phyloP scores from a whole-genome alignment of 1,140 invertebrate species.

The Druon quercuslanigerum region DNA sequence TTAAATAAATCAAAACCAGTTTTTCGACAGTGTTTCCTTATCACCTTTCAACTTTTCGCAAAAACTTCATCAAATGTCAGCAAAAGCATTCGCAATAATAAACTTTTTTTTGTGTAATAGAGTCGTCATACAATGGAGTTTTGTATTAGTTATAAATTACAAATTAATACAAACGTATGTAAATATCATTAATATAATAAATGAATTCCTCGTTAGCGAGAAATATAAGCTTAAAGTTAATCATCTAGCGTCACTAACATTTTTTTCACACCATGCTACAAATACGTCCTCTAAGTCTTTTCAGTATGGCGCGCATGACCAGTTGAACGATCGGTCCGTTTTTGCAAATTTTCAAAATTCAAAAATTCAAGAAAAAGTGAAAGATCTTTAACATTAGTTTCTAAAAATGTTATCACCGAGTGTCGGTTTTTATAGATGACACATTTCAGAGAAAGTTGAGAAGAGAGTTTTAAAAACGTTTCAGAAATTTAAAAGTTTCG shows the following conservation, averaged over 20 bases:
- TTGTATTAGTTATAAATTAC: conserved; percentile 73
- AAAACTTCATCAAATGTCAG: conserved; percentile 31
- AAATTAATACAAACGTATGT: conserved; percentile 75
- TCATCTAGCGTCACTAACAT: conserved; percentile 72
- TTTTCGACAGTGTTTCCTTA: conserved; percentile 48
- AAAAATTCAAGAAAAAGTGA: too few species aligned
- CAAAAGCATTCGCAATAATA: conserved; percentile 29
- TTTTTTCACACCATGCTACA: conserved; percentile 65
- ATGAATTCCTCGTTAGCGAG: conserved; percentile 56
- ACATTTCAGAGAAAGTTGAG: too few species aligned
- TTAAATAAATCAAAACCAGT: conserved; percentile 47
- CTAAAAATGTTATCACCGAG: too few species aligned
- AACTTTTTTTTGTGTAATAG: conserved; percentile 53
- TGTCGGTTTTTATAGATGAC: too few species aligned
- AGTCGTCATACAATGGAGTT: conserved; percentile 70
- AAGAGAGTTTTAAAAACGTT: too few species aligned
- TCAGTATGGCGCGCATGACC: conserved; percentile 1
- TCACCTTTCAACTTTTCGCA: conserved; percentile 25
- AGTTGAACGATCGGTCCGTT: not conserved
- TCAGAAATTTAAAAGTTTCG: conserved; percentile 20
- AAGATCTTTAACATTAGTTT: too few species aligned
- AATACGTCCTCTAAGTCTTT: conserved; percentile 49
- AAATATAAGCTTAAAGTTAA: conserved; percentile 60
- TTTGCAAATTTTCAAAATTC: too few species aligned
- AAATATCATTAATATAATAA: conserved; percentile 73